Evolutionary conservation across 1,140 invertebrate species (phyloP).

Genomic region (Drosophila oshimai): DNA sequence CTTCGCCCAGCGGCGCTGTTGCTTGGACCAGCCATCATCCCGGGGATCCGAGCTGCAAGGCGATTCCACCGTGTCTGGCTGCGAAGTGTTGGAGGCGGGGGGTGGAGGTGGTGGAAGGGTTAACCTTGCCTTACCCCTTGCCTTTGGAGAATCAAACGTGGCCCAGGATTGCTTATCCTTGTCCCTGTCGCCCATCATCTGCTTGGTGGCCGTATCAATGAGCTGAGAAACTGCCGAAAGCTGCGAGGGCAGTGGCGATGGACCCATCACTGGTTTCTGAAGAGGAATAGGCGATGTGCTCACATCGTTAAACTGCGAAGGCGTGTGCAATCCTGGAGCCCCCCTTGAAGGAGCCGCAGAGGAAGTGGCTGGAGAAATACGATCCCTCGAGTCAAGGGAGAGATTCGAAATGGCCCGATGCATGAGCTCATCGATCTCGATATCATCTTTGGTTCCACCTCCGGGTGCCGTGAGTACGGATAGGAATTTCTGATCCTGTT

Average conservation of each 20-base stretch:
- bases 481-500: slow-evolving; percentile 74
- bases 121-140: slow-evolving; percentile 53
- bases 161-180: slow-evolving; percentile 78
- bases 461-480: slow-evolving; percentile 37
- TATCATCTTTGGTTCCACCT: slow-evolving; percentile 62
- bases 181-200: slow-evolving; percentile 55
- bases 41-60: slow-evolving; percentile 91
- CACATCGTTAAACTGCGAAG: slow-evolving; percentile 75
- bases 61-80: slow-evolving; percentile 84
- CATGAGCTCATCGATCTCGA: slow-evolving; percentile 82
- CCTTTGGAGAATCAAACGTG: slow-evolving; percentile 80
- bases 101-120: slow-evolving; percentile 65
- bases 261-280: slow-evolving; percentile 61
- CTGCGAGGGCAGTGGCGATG: slow-evolving; percentile 81
- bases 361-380: slow-evolving; percentile 66
- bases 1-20: slow-evolving; percentile 74
- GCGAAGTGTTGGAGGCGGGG: slow-evolving; percentile 75
- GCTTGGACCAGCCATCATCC: slow-evolving; percentile 83
- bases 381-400: slow-evolving; percentile 76
- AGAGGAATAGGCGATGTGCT: slow-evolving; percentile 81
- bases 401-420: slow-evolving; percentile 81
- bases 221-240: slow-evolving; percentile 74
- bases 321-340: slow-evolving; percentile 36
- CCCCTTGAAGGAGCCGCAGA: slow-evolving; percentile 50
- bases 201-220: slow-evolving; percentile 75